phyloP scores from a whole-genome alignment of 2,888 invertebrate genomes.

The Mimachlamys varia region DNA sequence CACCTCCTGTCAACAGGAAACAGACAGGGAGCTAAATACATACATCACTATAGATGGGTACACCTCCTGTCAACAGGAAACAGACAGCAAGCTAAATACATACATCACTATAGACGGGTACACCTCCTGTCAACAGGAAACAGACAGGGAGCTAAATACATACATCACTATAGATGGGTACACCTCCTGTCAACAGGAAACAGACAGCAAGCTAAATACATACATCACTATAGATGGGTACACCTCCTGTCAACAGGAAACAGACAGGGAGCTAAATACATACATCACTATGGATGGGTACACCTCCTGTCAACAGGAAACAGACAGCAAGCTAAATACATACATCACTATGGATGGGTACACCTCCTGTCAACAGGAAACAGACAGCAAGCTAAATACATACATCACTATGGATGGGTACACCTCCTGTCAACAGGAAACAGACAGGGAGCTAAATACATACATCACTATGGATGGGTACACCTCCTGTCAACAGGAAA shows the following conservation, averaged over 20 bases:
- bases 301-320: too few species aligned
- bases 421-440: too few species aligned
- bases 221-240: constrained; percentile 75
- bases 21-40: constrained; percentile 85
- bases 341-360: constrained; percentile 75
- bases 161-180: constrained; percentile 75
- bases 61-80: too few species aligned
- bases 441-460: constrained; percentile 85
- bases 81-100: constrained; percentile 85
- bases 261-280: constrained; percentile 85
- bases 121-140: too few species aligned
- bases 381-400: constrained; percentile 85
- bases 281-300: constrained; percentile 75
- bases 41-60: constrained; percentile 75
- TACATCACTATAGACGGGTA: constrained; percentile 75
- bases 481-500: too few species aligned
- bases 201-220: constrained; percentile 85
- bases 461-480: constrained; percentile 75
- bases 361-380: too few species aligned
- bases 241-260: too few species aligned
- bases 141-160: constrained; percentile 85
- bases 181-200: too few species aligned
- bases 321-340: constrained; percentile 85
- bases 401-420: constrained; percentile 75
- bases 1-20: too few species aligned